Evolutionary conservation across 2,797 vertebrate genomes (phyloP).

Genomic region (Denticeps clupeoides): DNA sequence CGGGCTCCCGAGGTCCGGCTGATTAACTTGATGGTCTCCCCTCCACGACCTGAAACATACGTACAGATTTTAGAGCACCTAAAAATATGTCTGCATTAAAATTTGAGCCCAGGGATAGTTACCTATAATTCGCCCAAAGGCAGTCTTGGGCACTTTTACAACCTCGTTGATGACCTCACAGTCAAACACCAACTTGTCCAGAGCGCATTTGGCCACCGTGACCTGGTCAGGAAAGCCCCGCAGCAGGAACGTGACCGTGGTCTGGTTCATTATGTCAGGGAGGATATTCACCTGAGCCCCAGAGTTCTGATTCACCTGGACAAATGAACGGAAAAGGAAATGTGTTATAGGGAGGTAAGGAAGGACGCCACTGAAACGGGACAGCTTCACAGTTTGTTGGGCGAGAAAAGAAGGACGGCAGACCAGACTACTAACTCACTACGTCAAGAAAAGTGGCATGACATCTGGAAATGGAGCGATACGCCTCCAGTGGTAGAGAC

Average conservation of each 20-base stretch:
- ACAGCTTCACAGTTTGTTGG: too few species aligned
- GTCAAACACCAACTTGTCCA: constrained; percentile 65
- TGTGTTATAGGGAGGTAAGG: neutral
- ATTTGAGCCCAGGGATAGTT: neutral
- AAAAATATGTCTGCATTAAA: neutral
- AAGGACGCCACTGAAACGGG: too few species aligned
- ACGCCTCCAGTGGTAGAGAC: constrained; percentile 52
- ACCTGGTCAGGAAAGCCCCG: constrained; percentile 71
- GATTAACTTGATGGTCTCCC: constrained; percentile 71
- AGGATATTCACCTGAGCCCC: constrained; percentile 58
- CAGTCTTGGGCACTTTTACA: constrained; percentile 65
- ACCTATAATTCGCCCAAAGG: constrained; percentile 83
- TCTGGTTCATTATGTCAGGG: constrained; percentile 38
- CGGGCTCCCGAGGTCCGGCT: constrained; percentile 71
- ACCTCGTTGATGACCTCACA: constrained; percentile 53
- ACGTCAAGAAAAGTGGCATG: constrained; percentile 51
- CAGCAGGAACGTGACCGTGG: constrained; percentile 57
- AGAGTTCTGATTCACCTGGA: constrained; percentile 66
- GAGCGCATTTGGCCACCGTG: constrained; percentile 61
- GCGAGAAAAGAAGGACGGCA: neutral
- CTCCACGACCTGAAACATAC: constrained; percentile 64
- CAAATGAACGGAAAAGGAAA: neutral
- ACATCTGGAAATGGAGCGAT: constrained; percentile 51
- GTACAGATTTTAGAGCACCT: neutral
- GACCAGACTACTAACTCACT: constrained; percentile 52